A percentile compares a stretch with the other conserved stretches of the same genome.
Conservation (phyloP, 2,888 invertebrate genomes). For the Slavum lentiscoides region DNA sequence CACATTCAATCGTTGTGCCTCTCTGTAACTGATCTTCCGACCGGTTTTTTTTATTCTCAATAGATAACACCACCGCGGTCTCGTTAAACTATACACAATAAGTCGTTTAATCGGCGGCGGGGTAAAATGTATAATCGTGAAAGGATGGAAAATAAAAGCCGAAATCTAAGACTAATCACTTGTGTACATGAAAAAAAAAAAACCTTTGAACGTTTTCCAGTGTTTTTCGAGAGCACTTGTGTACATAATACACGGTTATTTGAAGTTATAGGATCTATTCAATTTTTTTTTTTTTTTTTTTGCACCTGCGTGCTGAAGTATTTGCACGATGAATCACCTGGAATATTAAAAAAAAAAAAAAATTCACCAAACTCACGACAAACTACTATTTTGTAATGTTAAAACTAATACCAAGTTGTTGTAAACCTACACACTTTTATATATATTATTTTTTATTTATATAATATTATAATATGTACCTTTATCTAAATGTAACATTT, state of each 20-base stretch:
- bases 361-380: neutral
- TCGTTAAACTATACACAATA: too few relatives aligned
- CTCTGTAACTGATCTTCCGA: slow-evolving; percentile 20
- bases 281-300: neutral
- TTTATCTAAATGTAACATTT: too few relatives aligned
- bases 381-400: too few relatives aligned
- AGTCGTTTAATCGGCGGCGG: too few relatives aligned
- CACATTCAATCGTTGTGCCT: slow-evolving; percentile 9
- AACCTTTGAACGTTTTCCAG: neutral
- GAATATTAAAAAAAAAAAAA: neutral
- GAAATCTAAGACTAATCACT: neutral
- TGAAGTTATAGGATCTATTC: neutral
- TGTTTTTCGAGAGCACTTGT: neutral
- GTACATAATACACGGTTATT: neutral
- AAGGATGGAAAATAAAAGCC: neutral
- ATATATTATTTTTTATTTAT: too few relatives aligned
- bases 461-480: too few relatives aligned
- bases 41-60: neutral
- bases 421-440: too few relatives aligned
- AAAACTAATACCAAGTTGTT: too few relatives aligned
- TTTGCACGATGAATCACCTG: neutral
- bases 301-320: slow-evolving; percentile 1
- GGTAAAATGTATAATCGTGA: neutral
- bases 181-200: neutral
- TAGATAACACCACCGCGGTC: too few relatives aligned